Base-by-base conservation (phyloP, 1,140 invertebrate genomes). In the Spodoptera frugiperda region DNA sequence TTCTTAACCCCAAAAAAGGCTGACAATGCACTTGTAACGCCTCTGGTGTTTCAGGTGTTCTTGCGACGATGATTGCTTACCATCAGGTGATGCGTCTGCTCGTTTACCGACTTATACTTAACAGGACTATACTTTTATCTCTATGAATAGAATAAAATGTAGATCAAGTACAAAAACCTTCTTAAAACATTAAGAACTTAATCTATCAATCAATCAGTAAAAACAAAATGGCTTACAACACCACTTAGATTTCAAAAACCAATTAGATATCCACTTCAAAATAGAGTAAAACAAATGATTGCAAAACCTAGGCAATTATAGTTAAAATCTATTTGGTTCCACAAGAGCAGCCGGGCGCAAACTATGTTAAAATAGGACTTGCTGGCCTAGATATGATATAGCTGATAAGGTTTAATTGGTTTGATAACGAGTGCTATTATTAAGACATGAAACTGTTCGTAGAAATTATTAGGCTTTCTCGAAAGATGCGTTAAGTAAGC, bases 361-460 rank as follows among this genome's bases (percentile, higher is more conserved):
- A 75, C 21, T 57, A 10, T 68, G 51, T 67, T 49, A n/a, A 33
- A 57, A 72, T 53, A 81, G 81, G 59, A 85, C 81, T 79, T 84
- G 86, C 78, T 81, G 86, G 77, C 87, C 87, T 89, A 89, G 87
- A 85, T 87, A 83, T 70, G 49, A 85, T 87, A 83, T 70, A 48
- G 39, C 83, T 81, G 86, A 89, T 89, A 89, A 89, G 82, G 82
- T 51, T 78, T 82, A 85, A 80, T 83, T 86, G 76, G 63, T 80
- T 55, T 74, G 86, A 87, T 87, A 89, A 84, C 39, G 12, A 79
- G 68, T 59, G 68, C 78, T 73, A 67, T 57, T 39, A 49, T 57
- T 39, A 49, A 82, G 82, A 80, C 79, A 21, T 48, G 80, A 79
- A 87, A 86, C 81, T 80, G 72, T 63, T 12, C 39, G 48, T 21